Percentiles rank a stretch among this genome's conserved stretches.
Evolutionary conservation across 2,888 invertebrate genomes (phyloP).

Genomic region (Ariolimax columbianus): DNA sequence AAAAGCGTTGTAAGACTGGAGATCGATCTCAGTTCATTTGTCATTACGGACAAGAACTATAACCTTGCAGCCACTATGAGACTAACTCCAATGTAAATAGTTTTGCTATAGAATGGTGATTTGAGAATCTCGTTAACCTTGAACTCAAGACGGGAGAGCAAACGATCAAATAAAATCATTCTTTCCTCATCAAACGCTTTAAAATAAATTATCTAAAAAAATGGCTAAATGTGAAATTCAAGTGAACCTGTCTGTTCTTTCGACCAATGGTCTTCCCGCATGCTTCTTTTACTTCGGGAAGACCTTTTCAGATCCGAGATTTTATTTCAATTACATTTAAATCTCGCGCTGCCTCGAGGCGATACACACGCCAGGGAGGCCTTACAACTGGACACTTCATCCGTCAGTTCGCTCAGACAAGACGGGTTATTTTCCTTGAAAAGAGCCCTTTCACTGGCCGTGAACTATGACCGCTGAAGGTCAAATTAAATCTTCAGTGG

Average conservation of each 20-base stretch:
- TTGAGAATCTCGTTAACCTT: neutral
- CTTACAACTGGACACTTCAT: constrained; percentile 20
- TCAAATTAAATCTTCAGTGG: neutral
- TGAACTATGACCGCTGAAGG: constrained; percentile 28
- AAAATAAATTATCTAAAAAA: neutral
- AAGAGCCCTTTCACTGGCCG: neutral
- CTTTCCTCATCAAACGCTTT: neutral
- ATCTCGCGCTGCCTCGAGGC: constrained; percentile 9
- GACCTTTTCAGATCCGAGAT: neutral
- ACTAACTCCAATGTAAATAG: too few relatives aligned
- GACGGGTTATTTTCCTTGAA: neutral
- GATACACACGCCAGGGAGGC: neutral
- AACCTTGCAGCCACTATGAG: too few relatives aligned
- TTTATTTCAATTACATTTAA: constrained; percentile 30
- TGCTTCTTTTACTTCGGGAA: neutral
- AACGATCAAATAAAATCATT: neutral
- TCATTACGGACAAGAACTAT: too few relatives aligned
- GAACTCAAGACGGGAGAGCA: neutral
- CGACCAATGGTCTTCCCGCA: neutral
- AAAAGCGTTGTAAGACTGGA: too few relatives aligned
- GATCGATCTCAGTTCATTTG: too few relatives aligned
- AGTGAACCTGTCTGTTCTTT: neutral
- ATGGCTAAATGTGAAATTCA: neutral
- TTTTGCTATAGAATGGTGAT: too few relatives aligned
- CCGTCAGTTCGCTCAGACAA: constrained; percentile 22